These are phyloP conservation scores for Ceratothoa steindachneri DNA, from an alignment of 2,888 invertebrate genomes.

Conservation along the genomic window DNA sequence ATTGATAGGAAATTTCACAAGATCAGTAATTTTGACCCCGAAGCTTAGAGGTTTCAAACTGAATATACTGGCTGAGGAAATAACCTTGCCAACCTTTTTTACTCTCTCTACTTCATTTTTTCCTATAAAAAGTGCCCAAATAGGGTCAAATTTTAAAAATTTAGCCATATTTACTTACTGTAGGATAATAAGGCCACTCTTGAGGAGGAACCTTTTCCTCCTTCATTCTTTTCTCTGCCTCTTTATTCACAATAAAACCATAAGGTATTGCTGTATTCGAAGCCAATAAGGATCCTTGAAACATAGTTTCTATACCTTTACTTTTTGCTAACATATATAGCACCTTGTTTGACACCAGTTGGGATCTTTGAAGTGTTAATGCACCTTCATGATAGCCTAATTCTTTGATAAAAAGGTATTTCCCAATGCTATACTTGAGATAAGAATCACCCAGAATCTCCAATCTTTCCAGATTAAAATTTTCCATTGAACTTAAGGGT, in stretches of 20 bases:
- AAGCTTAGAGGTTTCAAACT: no score
- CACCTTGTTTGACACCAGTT: conserved; percentile 77
- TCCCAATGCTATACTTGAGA: conserved; percentile 71
- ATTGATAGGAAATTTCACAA: no score
- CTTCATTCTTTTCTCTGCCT: conserved; percentile 54
- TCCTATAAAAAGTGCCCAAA: not conserved
- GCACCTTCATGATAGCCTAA: conserved; percentile 68
- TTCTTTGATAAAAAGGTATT: conserved; percentile 68
- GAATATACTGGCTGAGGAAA: no score
- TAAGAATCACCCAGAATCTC: conserved; percentile 88
- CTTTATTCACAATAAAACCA: conserved; percentile 59
- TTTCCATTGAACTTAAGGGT: conserved; percentile 67
- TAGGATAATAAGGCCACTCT: not conserved
- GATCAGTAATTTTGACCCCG: no score
- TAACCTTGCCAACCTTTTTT: no score
- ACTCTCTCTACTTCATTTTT: no score
- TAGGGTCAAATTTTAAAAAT: not conserved
- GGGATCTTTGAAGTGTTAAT: not conserved
- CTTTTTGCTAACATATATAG: conserved; percentile 69
- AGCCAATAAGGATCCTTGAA: conserved; percentile 54
- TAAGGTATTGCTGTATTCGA: not conserved
- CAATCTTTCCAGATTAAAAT: conserved; percentile 71
- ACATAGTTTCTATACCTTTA: conserved; percentile 60
- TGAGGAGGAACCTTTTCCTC: not conserved
- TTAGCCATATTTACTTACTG: not conserved